These are phyloP conservation scores for Scaptomyza flava DNA, from an alignment of 2,888 invertebrate species.

Conservation along the genomic window DNA sequence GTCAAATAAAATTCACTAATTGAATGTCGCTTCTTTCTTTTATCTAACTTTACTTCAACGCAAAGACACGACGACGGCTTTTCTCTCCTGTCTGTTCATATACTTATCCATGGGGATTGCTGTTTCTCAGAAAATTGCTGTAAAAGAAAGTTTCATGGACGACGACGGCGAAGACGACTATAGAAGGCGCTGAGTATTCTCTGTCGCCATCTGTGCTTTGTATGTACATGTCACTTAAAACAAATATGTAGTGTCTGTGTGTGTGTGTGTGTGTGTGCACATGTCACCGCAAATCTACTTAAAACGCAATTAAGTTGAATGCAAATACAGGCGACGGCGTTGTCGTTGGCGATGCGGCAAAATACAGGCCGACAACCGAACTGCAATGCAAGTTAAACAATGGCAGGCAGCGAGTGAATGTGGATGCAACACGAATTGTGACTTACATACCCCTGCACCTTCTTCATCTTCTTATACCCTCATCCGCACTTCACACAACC, in stretches of 20 bases:
- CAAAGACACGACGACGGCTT: neutral
- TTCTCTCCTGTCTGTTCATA: conserved; percentile 3
- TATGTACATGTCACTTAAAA: neutral
- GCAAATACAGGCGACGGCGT: conserved; percentile 62
- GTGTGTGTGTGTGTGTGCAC: conserved; percentile 25
- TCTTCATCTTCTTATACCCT: neutral
- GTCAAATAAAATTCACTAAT: conserved; percentile 8
- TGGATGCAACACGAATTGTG: conserved; percentile 13
- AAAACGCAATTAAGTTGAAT: conserved; percentile 81
- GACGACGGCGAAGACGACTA: neutral
- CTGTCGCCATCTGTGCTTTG: conserved; percentile 7
- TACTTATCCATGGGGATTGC: neutral
- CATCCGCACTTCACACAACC: neutral
- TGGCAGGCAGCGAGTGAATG: conserved; percentile 41
- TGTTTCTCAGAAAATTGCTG: conserved; percentile 22
- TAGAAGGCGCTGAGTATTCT: neutral
- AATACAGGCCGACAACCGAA: conserved; percentile 43
- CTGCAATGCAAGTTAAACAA: conserved; percentile 61
- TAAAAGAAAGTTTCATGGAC: conserved; percentile 21
- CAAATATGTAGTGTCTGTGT: conserved; percentile 1
- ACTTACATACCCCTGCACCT: neutral
- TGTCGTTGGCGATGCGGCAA: conserved; percentile 39
- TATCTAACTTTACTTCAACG: neutral
- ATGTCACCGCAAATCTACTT: conserved; percentile 77
- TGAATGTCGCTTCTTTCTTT: conserved; percentile 4